A percentile compares a stretch with the other conserved stretches of the same genome.
Conservation (phyloP, 2,888 invertebrate species). For the Ophioninae sp. region DNA sequence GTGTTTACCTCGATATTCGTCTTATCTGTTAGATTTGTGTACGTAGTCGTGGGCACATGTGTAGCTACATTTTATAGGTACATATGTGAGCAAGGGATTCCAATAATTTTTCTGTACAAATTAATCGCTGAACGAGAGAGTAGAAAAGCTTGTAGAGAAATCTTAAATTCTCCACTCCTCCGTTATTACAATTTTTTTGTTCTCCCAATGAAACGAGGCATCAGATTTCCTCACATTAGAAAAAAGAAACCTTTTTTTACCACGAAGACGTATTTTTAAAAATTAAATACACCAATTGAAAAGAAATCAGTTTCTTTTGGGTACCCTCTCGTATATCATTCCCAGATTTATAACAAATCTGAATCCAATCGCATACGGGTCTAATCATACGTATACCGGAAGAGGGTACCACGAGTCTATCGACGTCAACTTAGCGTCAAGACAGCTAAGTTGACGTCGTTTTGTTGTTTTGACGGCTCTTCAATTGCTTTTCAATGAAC, state of each 20-base stretch:
- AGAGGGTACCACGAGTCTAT: too few relatives aligned
- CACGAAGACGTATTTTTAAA: too few relatives aligned
- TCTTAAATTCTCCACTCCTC: too few relatives aligned
- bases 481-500: not conserved
- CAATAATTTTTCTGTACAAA: slow-evolving; percentile 41
- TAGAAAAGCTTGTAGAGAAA: not conserved
- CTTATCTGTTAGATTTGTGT: not conserved
- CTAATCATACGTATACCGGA: not conserved
- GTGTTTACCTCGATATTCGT: not conserved
- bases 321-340: too few relatives aligned
- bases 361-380: not conserved
- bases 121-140: slow-evolving; percentile 27
- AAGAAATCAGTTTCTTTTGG: too few relatives aligned
- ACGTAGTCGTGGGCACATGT: not conserved
- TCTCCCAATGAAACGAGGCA: too few relatives aligned
- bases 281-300: too few relatives aligned
- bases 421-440: not conserved
- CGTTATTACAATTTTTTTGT: too few relatives aligned
- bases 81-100: not conserved
- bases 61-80: not conserved
- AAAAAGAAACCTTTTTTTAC: too few relatives aligned
- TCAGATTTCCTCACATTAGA: too few relatives aligned
- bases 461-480: not conserved
- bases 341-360: too few relatives aligned
- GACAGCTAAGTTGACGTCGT: too few relatives aligned